Evolutionary conservation across 2,113 vertebrate genomes (phyloP).

Genomic region (Syngnathus floridae): DNA sequence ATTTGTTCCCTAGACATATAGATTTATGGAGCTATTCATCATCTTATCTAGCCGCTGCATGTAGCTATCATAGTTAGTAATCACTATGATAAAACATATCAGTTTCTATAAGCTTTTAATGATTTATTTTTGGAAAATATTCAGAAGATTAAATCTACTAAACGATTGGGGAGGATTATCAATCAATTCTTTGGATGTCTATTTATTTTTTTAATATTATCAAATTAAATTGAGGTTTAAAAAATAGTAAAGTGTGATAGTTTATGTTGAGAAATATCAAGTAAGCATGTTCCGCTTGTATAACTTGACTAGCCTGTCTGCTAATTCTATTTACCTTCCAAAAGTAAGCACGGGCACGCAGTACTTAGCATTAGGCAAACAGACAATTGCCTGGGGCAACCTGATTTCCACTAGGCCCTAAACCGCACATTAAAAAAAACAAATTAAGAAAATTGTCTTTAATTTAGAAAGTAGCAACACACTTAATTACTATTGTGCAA

Average conservation of each 20-base stretch:
- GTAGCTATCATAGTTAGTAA: constrained; percentile 30
- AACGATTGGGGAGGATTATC: background rate
- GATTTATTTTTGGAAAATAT: background rate
- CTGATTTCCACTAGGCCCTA: too few species aligned
- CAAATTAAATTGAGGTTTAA: too few species aligned
- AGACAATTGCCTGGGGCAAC: background rate
- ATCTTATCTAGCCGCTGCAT: constrained; percentile 25
- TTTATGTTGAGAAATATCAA: background rate
- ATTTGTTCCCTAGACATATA: constrained; percentile 48
- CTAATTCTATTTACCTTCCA: background rate
- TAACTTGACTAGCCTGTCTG: background rate
- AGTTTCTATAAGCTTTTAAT: constrained; percentile 4
- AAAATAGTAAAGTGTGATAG: background rate
- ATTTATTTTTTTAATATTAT: background rate
- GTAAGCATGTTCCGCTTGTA: background rate
- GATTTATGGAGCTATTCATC: constrained; percentile 59
- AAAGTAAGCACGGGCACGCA: background rate
- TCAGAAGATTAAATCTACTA: background rate
- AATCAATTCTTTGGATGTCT: background rate
- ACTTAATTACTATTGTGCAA: too few species aligned
- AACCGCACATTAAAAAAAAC: too few species aligned
- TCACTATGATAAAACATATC: constrained; percentile 16
- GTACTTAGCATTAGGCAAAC: background rate
- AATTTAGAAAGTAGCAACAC: too few species aligned
- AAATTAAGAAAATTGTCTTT: too few species aligned